phyloP scores from a whole-genome alignment of 2,888 invertebrate species.

The Leistus spinibarbis region DNA sequence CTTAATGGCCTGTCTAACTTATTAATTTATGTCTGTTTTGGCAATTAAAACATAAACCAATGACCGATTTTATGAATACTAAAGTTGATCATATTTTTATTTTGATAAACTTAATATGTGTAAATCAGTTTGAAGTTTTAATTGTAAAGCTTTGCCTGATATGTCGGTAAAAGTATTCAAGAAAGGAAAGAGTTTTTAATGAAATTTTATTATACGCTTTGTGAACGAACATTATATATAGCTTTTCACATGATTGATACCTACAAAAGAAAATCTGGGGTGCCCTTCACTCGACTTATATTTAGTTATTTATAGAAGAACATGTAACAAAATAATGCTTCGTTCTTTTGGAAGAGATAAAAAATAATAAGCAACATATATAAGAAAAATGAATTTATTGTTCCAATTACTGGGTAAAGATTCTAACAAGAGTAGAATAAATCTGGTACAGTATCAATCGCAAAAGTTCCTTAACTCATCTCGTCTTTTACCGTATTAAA shows the following conservation, averaged over 20 bases:
- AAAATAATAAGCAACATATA: background rate
- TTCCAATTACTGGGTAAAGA: constrained; percentile 11
- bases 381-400: background rate
- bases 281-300: too few relatives aligned
- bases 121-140: constrained; percentile 31
- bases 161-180: background rate
- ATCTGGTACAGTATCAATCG: background rate
- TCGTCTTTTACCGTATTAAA: background rate
- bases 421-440: constrained; percentile 8
- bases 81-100: constrained; percentile 32
- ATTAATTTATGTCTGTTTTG: constrained; percentile 31
- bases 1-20: background rate
- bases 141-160: constrained; percentile 14
- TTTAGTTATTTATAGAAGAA: too few relatives aligned
- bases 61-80: constrained; percentile 37
- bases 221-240: too few relatives aligned
- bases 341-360: background rate
- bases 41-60: constrained; percentile 38
- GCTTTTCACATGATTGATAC: background rate
- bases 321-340: background rate
- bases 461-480: constrained; percentile 1
- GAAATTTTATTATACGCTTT: constrained; percentile 32
- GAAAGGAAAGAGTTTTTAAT: constrained; percentile 20
- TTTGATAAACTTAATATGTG: constrained; percentile 39
- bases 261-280: too few relatives aligned